Conservation (phyloP, 2,113 vertebrate species). For the Hydrochoerus hydrochaeris region DNA sequence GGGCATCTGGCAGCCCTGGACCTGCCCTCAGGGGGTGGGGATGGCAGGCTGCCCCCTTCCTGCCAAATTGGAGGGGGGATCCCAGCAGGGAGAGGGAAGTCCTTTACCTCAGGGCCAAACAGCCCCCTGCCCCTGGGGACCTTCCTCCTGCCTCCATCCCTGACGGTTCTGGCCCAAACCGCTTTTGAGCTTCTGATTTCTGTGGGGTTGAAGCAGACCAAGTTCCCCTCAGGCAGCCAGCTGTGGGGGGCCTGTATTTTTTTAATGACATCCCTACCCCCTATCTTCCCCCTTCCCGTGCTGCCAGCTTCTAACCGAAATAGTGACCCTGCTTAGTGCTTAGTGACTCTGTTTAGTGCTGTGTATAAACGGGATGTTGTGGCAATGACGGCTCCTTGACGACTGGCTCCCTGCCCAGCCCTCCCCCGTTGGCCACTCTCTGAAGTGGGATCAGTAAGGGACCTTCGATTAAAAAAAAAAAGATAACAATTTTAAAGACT, state of each 20-base stretch:
- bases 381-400: slow-evolving; percentile 62
- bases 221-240: slow-evolving; percentile 41
- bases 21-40: slow-evolving; percentile 82
- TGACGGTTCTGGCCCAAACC: slow-evolving; percentile 72
- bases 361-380: slow-evolving; percentile 84
- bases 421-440: slow-evolving; percentile 36
- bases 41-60: slow-evolving; percentile 81
- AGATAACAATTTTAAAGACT: neutral
- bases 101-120: slow-evolving; percentile 81
- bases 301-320: slow-evolving; percentile 79
- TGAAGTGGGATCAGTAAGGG: slow-evolving; percentile 78
- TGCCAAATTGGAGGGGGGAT: slow-evolving; percentile 78
- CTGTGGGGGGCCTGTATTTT: slow-evolving; percentile 64
- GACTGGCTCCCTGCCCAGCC: slow-evolving; percentile 19
- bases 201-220: slow-evolving; percentile 79
- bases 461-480: slow-evolving; percentile 73
- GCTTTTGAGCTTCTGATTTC: slow-evolving; percentile 76
- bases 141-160: slow-evolving; percentile 46
- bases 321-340: slow-evolving; percentile 84
- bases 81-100: slow-evolving; percentile 77
- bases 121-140: slow-evolving; percentile 62
- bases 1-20: slow-evolving; percentile 77
- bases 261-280: slow-evolving; percentile 66
- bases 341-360: slow-evolving; percentile 83
- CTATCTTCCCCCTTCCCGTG: slow-evolving; percentile 48